Evolutionary conservation across 2,113 vertebrate species (phyloP).

Genomic region (Haemorhous mexicanus): DNA sequence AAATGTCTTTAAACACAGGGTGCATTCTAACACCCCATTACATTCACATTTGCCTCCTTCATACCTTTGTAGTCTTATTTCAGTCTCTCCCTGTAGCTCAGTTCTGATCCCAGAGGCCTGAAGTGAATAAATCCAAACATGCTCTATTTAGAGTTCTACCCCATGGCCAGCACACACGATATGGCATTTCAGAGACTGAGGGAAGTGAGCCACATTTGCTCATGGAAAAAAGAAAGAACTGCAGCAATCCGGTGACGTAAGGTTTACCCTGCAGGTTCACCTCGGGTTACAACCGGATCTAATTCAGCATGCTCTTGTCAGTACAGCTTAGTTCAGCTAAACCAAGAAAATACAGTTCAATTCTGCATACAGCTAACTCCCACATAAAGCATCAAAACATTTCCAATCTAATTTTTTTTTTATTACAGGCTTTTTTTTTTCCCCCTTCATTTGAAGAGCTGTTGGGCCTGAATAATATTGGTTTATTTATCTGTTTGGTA

Average conservation of each 20-base stretch:
- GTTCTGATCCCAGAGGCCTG: background rate
- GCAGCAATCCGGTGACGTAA: constrained; percentile 29
- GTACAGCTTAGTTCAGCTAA: constrained; percentile 61
- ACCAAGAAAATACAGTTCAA: constrained; percentile 48
- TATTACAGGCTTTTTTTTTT: background rate
- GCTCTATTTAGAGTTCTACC: background rate
- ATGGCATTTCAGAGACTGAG: background rate
- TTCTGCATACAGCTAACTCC: constrained; percentile 41
- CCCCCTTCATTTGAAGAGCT: background rate
- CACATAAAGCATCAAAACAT: constrained; percentile 26
- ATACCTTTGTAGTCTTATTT: background rate
- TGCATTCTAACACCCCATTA: background rate
- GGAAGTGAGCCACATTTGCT: constrained; percentile 34
- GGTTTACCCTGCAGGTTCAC: constrained; percentile 62
- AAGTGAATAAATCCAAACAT: constrained; percentile 22
- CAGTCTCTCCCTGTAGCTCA: background rate
- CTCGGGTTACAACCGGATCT: constrained; percentile 58
- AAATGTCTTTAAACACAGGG: background rate
- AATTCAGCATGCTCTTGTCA: constrained; percentile 60
- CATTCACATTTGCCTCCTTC: background rate
- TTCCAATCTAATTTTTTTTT: constrained; percentile 25
- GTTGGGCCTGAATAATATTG: background rate
- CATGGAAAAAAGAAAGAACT: background rate
- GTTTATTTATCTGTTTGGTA: constrained; percentile 16
- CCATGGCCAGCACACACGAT: background rate